Base-by-base conservation (phyloP, 2,888 invertebrate genomes). In the Gnatocerus cornutus region DNA sequence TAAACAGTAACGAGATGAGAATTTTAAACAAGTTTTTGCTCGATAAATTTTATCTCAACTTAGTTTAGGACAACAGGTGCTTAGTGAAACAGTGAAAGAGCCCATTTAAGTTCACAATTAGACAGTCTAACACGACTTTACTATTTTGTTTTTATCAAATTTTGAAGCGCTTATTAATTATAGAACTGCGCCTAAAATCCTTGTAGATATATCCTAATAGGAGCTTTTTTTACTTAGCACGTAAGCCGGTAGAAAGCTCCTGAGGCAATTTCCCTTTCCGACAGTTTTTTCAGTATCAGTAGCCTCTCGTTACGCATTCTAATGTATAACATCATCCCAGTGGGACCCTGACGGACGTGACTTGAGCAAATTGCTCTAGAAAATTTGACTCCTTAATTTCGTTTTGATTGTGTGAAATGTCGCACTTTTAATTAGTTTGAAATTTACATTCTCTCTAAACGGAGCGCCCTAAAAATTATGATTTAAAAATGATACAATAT, bases 351-450 rank as follows among this genome's bases (percentile, higher is more conserved):
- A 61, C 72, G 73, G 73, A 79, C 77, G 79, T 79, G 78, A 77
- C 78, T 76, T 56, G 72, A 72, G 76, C 76, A 79, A 80, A 79
- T 79, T 79, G 75, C 74, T 71, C 67, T 69, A 71, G 78, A 78
- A 79, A 79, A 77, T 75, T 78, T 77, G 75, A 74, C 77, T 75
- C 72, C 76, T 78, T 78, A 78, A 79, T 79, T 79, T 77, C 75
- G 73, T 78, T 79, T 79, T 77, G 78, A 81, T 80, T 77, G 80
- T 76, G 77, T 73, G 74, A 77, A 77, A 77, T 76, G 78, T 76
- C 74, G 72, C 74, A 74, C 76, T 75, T 79, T 77, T 79, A 77
- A 77, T 76, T 76, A 76, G 76, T 77, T 76, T 71, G 67, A 72
- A 75, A 73, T 75, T 75, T 69, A 71, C 68, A 70, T 67, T 63